Evolutionary conservation across 2,113 vertebrate species (phyloP).

Genomic region (Oreocharis arfaki): DNA sequence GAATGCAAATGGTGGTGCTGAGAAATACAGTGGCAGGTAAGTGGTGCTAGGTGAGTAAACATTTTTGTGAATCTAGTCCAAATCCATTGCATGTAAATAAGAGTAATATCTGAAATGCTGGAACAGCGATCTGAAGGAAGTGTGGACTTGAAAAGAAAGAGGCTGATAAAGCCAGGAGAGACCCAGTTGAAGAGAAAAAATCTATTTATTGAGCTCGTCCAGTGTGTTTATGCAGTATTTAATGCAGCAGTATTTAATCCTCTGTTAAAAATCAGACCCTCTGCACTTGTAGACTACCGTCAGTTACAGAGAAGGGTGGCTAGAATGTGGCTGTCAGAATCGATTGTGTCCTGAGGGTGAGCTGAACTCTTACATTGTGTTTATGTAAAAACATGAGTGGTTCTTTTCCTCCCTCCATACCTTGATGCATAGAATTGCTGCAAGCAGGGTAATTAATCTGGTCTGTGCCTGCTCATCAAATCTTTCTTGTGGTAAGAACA

Average conservation of each 20-base stretch:
- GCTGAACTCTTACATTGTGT: conserved; percentile 8
- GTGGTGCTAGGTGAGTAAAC: background rate
- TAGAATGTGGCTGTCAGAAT: background rate
- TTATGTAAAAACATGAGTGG: conserved; percentile 12
- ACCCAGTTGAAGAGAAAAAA: background rate
- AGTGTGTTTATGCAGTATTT: too few relatives aligned
- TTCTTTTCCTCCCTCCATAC: conserved; percentile 3
- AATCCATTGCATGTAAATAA: conserved; percentile 15
- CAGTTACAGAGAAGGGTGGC: background rate
- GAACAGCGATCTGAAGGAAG: background rate
- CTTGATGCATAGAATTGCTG: background rate
- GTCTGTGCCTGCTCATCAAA: conserved; percentile 8
- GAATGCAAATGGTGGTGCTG: conserved; percentile 12
- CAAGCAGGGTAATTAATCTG: conserved; percentile 29
- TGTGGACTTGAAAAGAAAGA: background rate
- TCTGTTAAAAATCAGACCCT: background rate
- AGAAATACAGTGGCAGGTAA: background rate
- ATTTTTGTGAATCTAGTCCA: conserved; percentile 7
- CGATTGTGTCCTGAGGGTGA: background rate
- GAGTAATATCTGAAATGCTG: conserved; percentile 16
- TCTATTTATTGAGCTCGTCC: background rate
- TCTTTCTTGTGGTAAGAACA: conserved; percentile 32
- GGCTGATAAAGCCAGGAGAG: background rate
- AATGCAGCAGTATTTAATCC: background rate
- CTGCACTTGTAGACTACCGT: background rate